Percentiles rank a stretch among this genome's conserved stretches.
These are phyloP conservation scores for Hemibagrus wyckioides DNA, from an alignment of 2,113 vertebrate genomes.

Conservation along the genomic window DNA sequence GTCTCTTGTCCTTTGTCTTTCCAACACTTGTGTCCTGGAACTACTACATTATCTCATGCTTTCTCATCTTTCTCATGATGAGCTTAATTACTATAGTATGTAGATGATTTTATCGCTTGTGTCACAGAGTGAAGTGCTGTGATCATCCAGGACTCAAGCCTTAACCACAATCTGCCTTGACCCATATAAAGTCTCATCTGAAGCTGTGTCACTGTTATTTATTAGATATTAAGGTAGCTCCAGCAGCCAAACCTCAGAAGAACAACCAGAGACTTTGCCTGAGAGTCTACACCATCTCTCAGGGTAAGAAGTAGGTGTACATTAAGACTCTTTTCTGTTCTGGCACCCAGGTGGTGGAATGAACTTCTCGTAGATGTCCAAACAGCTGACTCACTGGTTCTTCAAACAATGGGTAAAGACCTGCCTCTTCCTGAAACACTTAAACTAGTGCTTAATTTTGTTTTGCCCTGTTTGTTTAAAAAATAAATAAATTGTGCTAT, in stretches of 20 bases:
- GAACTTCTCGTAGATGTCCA: no score
- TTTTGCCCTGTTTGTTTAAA: no score
- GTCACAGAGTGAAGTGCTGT: background rate
- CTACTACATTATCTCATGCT: background rate
- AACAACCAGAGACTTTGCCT: background rate
- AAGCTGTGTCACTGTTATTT: background rate
- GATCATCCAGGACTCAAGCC: background rate
- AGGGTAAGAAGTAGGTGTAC: no score
- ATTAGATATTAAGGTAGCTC: background rate
- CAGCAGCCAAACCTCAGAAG: background rate
- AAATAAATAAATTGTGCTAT: no score
- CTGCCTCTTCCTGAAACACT: no score
- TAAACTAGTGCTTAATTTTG: no score
- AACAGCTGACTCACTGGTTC: no score
- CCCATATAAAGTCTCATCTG: background rate
- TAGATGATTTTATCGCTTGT: background rate
- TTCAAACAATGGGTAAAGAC: no score
- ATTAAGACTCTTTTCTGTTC: no score
- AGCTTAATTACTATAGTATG: background rate
- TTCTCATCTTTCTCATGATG: background rate
- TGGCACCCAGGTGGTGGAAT: no score
- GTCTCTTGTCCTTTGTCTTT: constrained; percentile 1
- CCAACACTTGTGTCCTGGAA: background rate
- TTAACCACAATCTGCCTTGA: background rate
- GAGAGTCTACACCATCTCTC: no score